phyloP scores from a whole-genome alignment of 2,113 vertebrate species.

The Amblyornis subalaris region DNA sequence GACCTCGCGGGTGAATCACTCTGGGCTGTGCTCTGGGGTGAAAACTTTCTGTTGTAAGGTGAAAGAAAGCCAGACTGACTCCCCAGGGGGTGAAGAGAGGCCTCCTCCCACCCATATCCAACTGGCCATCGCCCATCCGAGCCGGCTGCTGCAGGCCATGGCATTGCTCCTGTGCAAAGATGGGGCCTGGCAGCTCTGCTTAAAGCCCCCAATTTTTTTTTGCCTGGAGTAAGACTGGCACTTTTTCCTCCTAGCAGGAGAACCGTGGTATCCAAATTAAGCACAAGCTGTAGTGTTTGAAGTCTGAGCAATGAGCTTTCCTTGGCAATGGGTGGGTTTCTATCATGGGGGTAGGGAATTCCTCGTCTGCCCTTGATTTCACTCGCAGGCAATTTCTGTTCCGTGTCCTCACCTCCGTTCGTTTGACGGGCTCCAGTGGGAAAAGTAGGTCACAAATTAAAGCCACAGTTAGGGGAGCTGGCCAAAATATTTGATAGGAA shows the following conservation, averaged over 20 bases:
- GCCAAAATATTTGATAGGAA: neutral
- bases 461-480: neutral
- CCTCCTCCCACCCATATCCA: neutral
- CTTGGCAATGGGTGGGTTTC: constrained; percentile 14
- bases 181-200: neutral
- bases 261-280: constrained; percentile 6
- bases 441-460: neutral
- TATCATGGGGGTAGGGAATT: constrained; percentile 7
- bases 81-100: neutral
- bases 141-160: fast-evolving
- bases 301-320: constrained; percentile 23
- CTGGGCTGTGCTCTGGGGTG: neutral
- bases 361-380: neutral
- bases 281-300: constrained; percentile 8
- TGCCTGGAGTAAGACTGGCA: constrained; percentile 6
- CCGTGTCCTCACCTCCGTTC: neutral
- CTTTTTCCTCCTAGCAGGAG: constrained; percentile 1
- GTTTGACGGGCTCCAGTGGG: neutral
- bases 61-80: neutral
- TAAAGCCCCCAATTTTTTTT: neutral
- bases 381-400: neutral
- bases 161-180: neutral
- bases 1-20: neutral
- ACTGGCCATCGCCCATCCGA: fast-evolving
- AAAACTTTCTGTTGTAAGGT: neutral